A percentile compares a stretch with the other conserved stretches of the same genome.
These are phyloP conservation scores for Tetragonisca angustula DNA, from an alignment of 2,888 invertebrate genomes.

Conservation along the genomic window DNA sequence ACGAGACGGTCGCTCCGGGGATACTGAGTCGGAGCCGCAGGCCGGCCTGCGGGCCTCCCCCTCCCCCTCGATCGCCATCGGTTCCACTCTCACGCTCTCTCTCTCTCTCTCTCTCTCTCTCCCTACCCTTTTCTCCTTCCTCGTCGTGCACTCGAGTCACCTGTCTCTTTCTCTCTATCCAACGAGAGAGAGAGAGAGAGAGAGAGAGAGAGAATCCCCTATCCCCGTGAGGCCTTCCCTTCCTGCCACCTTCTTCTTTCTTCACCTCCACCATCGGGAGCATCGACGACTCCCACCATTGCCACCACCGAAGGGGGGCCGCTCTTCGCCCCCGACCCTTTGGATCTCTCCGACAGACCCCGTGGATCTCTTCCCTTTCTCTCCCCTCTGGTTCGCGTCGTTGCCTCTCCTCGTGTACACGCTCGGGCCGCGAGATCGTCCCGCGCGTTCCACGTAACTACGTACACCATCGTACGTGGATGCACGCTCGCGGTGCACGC, in stretches of 20 bases:
- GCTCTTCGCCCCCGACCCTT: conserved; percentile 59
- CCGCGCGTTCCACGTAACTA: background rate
- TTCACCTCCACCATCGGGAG: conserved; percentile 39
- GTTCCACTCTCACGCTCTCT: too few relatives aligned
- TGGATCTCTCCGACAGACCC: conserved; percentile 31
- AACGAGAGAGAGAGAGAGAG: conserved; percentile 1
- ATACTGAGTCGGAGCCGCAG: conserved; percentile 84
- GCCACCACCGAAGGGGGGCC: conserved; percentile 9
- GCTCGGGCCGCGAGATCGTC: conserved; percentile 2
- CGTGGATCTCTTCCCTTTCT: background rate
- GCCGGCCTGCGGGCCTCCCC: conserved; percentile 84
- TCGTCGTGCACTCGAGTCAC: conserved; percentile 36
- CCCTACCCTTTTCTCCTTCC: conserved; percentile 35
- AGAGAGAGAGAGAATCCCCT: background rate
- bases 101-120: conserved; percentile 51
- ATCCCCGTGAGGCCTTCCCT: conserved; percentile 7
- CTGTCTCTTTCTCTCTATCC: conserved; percentile 41
- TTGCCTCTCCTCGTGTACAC: conserved; percentile 47
- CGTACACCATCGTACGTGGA: conserved; percentile 10
- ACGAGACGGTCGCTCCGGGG: conserved; percentile 84
- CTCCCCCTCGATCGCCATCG: conserved; percentile 45
- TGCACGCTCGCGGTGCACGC: conserved; percentile 11
- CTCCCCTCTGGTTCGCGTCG: conserved; percentile 38
- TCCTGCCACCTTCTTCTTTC: conserved; percentile 20
- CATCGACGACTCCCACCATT: conserved; percentile 58